These are phyloP conservation scores for Telmatherina bonti DNA, from an alignment of 2,797 vertebrate genomes.

Conservation along the genomic window DNA sequence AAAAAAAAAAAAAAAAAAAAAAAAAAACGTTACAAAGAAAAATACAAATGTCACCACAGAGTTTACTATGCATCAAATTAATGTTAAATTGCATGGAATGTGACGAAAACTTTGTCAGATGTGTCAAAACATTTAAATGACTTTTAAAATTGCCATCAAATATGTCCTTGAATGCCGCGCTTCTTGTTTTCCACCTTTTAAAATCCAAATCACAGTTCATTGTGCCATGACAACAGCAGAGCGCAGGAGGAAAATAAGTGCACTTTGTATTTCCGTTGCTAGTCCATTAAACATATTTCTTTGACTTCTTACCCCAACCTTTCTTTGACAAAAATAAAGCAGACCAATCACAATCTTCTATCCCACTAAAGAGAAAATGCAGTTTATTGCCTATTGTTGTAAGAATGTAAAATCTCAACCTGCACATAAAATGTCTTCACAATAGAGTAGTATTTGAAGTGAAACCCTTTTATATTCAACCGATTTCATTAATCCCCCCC, in stretches of 20 bases:
- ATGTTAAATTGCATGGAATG: conserved; percentile 45
- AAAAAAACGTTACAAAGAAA: conserved; percentile 9
- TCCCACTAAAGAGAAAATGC: conserved; percentile 47
- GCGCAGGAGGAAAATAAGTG: conserved; percentile 17
- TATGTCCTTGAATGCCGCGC: conserved; percentile 42
- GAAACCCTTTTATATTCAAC: conserved; percentile 58
- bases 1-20: conserved; percentile 1
- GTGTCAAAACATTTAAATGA: conserved; percentile 56
- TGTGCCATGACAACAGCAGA: conserved; percentile 16
- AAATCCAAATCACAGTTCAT: conserved; percentile 17
- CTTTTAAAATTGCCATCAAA: conserved; percentile 48
- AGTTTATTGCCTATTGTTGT: conserved; percentile 61
- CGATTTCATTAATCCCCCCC: conserved; percentile 69
- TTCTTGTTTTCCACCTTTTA: conserved; percentile 42
- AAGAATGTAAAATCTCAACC: conserved; percentile 42
- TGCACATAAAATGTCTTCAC: conserved; percentile 48
- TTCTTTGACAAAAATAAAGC: conserved; percentile 37
- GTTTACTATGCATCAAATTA: conserved; percentile 53
- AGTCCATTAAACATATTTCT: conserved; percentile 53
- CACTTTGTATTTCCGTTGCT: conserved; percentile 9
- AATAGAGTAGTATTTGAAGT: conserved; percentile 59
- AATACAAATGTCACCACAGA: conserved; percentile 43
- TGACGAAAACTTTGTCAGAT: conserved; percentile 55
- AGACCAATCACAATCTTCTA: conserved; percentile 47
- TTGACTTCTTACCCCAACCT: conserved; percentile 23